Evolutionary conservation across 1,140 invertebrate species (phyloP).

Genomic region (Ceratitis capitata): DNA sequence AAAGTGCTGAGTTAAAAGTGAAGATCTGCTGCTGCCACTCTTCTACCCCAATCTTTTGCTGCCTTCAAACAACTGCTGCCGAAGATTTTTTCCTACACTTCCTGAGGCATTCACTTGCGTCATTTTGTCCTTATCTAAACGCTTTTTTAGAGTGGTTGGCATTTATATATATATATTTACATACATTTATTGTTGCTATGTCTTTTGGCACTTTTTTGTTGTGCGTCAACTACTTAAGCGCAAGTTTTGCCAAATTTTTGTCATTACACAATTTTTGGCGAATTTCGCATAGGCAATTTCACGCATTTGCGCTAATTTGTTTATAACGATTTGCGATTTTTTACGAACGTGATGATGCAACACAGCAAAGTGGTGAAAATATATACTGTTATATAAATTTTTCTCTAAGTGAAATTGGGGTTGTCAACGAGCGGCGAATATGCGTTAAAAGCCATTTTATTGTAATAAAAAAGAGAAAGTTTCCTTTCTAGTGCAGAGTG

Average conservation of each 20-base stretch:
- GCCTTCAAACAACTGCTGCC: not conserved
- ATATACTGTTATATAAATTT: not conserved
- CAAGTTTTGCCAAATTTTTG: slow-evolving; percentile 7
- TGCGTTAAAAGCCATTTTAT: slow-evolving; percentile 13
- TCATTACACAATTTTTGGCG: not conserved
- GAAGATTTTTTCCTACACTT: too few species aligned
- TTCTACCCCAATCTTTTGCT: not conserved
- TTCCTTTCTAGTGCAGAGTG: too few species aligned
- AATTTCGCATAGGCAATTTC: slow-evolving; percentile 59
- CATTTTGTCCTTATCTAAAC: not conserved
- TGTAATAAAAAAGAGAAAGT: not conserved
- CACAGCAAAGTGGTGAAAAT: not conserved
- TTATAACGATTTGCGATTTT: not conserved
- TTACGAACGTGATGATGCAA: not conserved
- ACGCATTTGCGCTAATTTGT: slow-evolving; percentile 60
- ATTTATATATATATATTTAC: not conserved
- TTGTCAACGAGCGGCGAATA: not conserved
- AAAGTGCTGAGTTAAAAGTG: not conserved
- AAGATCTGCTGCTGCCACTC: too few species aligned
- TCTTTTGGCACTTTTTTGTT: not conserved
- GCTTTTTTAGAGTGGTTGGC: too few species aligned
- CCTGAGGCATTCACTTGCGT: not conserved
- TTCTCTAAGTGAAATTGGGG: not conserved
- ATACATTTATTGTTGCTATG: not conserved
- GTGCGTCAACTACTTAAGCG: not conserved